Percentiles rank a stretch among this genome's conserved stretches.
Conservation (phyloP, 2,888 invertebrate species). For the Dinocampus coccinellae region DNA sequence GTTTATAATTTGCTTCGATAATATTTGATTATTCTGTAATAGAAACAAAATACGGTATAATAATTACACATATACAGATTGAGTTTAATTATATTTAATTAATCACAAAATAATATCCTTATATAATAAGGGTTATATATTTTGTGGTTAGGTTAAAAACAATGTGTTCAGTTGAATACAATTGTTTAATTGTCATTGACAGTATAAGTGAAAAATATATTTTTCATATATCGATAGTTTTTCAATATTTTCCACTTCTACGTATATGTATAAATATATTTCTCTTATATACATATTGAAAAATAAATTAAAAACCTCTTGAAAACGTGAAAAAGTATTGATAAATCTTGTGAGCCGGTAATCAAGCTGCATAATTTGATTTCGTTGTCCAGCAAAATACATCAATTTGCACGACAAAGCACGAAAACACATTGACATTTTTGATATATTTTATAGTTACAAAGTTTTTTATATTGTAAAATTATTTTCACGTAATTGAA, state of each 20-base stretch:
- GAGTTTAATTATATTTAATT: neutral
- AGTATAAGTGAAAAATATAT: neutral
- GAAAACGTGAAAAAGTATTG: conserved; percentile 71
- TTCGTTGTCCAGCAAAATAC: conserved; percentile 72
- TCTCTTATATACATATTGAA: neutral
- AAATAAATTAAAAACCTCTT: conserved; percentile 65
- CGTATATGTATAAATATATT: too few species aligned
- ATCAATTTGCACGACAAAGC: conserved; percentile 73
- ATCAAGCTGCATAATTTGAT: conserved; percentile 71
- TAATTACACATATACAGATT: neutral
- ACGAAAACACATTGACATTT: conserved; percentile 75
- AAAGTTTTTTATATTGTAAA: neutral
- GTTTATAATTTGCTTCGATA: neutral
- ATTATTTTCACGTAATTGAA: neutral
- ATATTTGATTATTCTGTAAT: neutral
- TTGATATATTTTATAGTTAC: conserved; percentile 21
- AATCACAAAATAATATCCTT: neutral
- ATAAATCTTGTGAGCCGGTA: conserved; percentile 69
- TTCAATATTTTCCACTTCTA: neutral
- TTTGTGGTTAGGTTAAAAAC: conserved; percentile 7
- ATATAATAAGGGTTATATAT: conserved; percentile 13
- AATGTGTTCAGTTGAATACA: neutral
- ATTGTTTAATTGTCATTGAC: neutral
- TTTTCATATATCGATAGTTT: neutral
- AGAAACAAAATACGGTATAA: conserved; percentile 21